Base-by-base conservation (phyloP, 2,113 vertebrate genomes). In the Trinectes maculatus region DNA sequence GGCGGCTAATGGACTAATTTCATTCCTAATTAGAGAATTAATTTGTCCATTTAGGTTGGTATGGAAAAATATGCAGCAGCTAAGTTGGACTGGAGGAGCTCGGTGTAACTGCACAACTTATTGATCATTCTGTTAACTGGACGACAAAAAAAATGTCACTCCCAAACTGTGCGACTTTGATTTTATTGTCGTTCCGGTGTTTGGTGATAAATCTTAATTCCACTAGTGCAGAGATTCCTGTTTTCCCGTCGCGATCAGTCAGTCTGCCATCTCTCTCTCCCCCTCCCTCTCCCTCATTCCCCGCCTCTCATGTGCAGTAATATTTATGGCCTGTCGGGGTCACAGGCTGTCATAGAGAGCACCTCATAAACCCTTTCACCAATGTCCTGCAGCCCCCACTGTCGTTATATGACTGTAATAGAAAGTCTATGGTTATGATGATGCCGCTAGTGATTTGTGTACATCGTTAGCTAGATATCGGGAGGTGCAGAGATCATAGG, bases 281-380 rank as follows among this genome's bases (percentile, higher is more conserved):
- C 48, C 25, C 62, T 34, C 49, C 19, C 25, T 37, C 25, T 42
- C n/a, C 19, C 49, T 13, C 36, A 47, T 33, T 28, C 15, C 18
- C 47, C 19, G 28, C n/a, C 53, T 51, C 58, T 36, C 57, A 69
- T 54, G 52, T 54, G 40, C 66, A 47, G 62, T 69, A 31, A 85
- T 84, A 83, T 88, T 82, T 87, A 86, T 69, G 78, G 80, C 33
- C 70, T 71, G 80, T 54, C 78, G 64, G 77, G 84, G 77, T 84
- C 78, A 69, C 57, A 70, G 59, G 48, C 73, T 67, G 72, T 78
- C 79, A 80, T 57, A 47, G 55, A 71, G 63, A 77, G 62, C 63
- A 67, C 58, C 65, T 70, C 79, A 62, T 85, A 88, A 89, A 87
- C 36, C 74, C 65, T 80, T 65, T 85, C 76, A 65, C 80, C 61